Percentiles rank a stretch among this genome's conserved stretches.
phyloP scores from a whole-genome alignment of 2,888 invertebrate species.

The Apamea monoglypha region DNA sequence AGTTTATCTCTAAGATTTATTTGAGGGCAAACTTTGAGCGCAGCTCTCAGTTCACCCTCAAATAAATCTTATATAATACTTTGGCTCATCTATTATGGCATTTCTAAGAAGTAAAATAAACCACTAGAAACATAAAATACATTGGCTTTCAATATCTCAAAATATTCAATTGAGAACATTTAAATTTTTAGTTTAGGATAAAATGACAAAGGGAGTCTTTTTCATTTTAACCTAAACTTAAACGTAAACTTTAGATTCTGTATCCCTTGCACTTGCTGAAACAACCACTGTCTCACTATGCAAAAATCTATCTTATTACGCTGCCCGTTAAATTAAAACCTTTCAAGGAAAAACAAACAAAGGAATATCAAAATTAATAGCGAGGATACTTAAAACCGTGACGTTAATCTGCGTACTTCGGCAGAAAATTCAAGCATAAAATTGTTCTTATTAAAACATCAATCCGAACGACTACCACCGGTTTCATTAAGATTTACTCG shows the following conservation, averaged over 20 bases:
- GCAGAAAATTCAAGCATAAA: conserved; percentile 27
- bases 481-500: conserved; percentile 43
- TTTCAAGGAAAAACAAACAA: neutral
- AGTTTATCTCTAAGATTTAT: conserved; percentile 17
- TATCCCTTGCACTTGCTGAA: neutral
- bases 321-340: neutral
- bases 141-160: neutral
- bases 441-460: conserved; percentile 37
- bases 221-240: neutral
- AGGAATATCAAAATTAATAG: neutral
- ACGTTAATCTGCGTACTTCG: neutral
- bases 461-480: conserved; percentile 12
- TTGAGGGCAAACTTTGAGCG: neutral
- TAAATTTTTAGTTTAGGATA: neutral
- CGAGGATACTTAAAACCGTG: neutral
- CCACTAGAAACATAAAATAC: too few species aligned
- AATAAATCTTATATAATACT: neutral
- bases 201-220: neutral
- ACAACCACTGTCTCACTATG: neutral
- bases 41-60: neutral
- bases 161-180: neutral
- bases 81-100: neutral
- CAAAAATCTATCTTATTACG: neutral
- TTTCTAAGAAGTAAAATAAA: neutral
- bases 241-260: neutral